Conservation (phyloP, 2,113 vertebrate genomes). For the Megaleporinus macrocephalus region DNA sequence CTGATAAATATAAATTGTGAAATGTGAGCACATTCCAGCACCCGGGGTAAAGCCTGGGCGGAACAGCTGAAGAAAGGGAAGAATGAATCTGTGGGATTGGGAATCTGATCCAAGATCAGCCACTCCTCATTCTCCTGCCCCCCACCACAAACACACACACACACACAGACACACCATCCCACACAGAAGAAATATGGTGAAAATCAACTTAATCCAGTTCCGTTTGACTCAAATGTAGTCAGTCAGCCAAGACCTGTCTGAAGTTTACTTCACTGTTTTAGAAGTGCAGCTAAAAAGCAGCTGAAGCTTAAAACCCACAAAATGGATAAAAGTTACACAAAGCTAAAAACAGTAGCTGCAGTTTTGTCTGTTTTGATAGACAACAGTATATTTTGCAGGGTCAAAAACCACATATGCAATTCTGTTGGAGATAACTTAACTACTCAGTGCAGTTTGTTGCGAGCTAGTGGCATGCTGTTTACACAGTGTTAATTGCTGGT, state of each 20-base stretch:
- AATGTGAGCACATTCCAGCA: conserved; percentile 75
- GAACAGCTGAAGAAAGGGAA: conserved; percentile 74
- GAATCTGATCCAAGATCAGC: conserved; percentile 26
- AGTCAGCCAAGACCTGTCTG: not conserved
- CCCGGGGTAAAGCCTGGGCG: conserved; percentile 58
- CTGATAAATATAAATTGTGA: conserved; percentile 74
- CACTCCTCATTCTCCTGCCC: conserved; percentile 15
- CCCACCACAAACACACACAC: conserved; percentile 45
- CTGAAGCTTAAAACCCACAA: no score
- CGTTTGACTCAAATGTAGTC: not conserved
- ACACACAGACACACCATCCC: conserved; percentile 19
- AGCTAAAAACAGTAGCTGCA: not conserved
- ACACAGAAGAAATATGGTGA: not conserved
- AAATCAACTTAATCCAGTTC: not conserved
- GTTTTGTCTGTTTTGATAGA: no score
- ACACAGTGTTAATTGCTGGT: not conserved
- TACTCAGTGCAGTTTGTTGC: no score
- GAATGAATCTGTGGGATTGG: conserved; percentile 52
- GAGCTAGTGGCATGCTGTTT: not conserved
- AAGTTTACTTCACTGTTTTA: no score
- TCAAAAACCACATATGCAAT: not conserved
- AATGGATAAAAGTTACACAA: not conserved
- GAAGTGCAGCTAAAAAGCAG: not conserved
- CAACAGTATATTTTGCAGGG: no score
- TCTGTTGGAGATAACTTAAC: not conserved